A percentile compares a stretch with the other conserved stretches of the same genome.
phyloP scores from a whole-genome alignment of 2,888 invertebrate genomes.

The Spisula subtruncata region DNA sequence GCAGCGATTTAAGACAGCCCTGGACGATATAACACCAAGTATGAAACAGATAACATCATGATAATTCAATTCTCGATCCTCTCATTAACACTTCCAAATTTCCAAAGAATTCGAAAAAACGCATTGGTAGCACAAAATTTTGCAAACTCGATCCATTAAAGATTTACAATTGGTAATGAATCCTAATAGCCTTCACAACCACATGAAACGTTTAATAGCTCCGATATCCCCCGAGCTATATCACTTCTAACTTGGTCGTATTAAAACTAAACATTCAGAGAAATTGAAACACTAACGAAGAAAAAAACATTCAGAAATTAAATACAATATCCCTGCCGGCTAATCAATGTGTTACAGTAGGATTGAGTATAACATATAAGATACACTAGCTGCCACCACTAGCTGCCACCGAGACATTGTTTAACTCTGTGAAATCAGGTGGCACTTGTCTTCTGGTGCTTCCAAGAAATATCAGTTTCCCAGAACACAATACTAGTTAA shows the following conservation, averaged over 20 bases:
- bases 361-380: neutral
- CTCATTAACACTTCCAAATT: neutral
- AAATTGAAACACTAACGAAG: slow-evolving; percentile 18
- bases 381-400: neutral
- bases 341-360: neutral
- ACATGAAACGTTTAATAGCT: slow-evolving; percentile 2
- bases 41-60: neutral
- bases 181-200: neutral
- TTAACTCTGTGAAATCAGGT: slow-evolving; percentile 4
- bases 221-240: neutral
- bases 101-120: neutral
- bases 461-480: neutral
- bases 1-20: neutral
- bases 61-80: neutral
- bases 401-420: neutral
- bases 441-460: neutral
- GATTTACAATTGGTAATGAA: neutral
- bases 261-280: slow-evolving; percentile 2
- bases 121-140: neutral
- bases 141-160: neutral
- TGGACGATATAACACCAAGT: neutral
- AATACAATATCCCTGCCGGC: neutral
- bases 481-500: neutral
- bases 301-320: slow-evolving; percentile 15
- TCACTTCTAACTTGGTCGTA: slow-evolving; percentile 7